Conservation (phyloP, 2,888 invertebrate species). For the Seladonia tumulorum region DNA sequence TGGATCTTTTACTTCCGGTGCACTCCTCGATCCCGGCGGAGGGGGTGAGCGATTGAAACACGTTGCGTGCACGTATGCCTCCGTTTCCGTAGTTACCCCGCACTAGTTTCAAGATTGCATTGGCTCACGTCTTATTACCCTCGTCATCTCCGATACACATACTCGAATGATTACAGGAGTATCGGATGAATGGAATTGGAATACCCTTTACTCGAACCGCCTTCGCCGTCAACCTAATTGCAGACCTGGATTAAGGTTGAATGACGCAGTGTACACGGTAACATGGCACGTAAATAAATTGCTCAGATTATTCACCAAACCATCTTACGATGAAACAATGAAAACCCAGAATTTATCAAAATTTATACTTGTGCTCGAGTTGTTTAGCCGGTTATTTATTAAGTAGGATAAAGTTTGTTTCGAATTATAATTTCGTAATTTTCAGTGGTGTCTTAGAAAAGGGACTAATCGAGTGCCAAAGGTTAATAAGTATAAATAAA, state of each 20-base stretch:
- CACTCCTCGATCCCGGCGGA: neutral
- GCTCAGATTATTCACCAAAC: too few relatives aligned
- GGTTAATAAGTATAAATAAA: too few relatives aligned
- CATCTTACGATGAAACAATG: neutral
- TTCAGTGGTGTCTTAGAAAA: too few relatives aligned
- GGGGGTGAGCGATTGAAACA: slow-evolving; percentile 28
- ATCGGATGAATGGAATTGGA: slow-evolving; percentile 66
- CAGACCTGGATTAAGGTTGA: slow-evolving; percentile 61
- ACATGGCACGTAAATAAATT: neutral
- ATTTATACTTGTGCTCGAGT: neutral
- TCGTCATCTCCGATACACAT: slow-evolving; percentile 66
- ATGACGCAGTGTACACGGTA: slow-evolving; percentile 37
- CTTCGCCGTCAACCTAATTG: slow-evolving; percentile 66
- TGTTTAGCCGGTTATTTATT: neutral
- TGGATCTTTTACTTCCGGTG: slow-evolving; percentile 31
- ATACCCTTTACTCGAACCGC: slow-evolving; percentile 59
- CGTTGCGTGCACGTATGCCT: slow-evolving; percentile 32
- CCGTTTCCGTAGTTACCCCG: slow-evolving; percentile 46
- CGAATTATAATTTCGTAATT: too few relatives aligned
- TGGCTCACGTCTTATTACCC: slow-evolving; percentile 71
- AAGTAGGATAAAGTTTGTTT: too few relatives aligned
- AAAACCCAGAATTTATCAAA: neutral
- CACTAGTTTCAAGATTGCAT: slow-evolving; percentile 69
- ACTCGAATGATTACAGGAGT: slow-evolving; percentile 59
- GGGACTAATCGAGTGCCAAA: too few relatives aligned